Evolutionary conservation across 2,113 vertebrate species (phyloP), one percentile per base, ranked within the genome.

Genomic region (Alligator mississippiensis): DNA sequence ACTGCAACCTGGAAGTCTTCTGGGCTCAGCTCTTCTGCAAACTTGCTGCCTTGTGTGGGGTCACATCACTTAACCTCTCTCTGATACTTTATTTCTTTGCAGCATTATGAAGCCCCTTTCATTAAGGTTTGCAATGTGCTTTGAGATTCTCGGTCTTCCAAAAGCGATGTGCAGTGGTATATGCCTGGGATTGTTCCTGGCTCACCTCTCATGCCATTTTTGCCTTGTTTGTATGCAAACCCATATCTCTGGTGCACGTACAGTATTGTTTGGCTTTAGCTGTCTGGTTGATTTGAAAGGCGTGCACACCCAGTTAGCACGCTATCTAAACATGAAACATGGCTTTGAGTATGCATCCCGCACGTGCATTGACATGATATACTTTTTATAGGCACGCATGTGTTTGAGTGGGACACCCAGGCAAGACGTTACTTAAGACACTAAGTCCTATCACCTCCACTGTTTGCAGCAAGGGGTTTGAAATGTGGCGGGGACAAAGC

Each of bases 141-240:
- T 28, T 62, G 55, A 24, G n/a, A 76, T 78, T 80, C 72, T 83
- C 77, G 78, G 54, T 62, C 66, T 74, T 90, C 68, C 9, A 92
- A 72, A 15, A 57, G 34, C 24, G 24, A 21, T 94, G 77, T 87
- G 38, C 87, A 93, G 88, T 87, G 1, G 54, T 22, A 59, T 86
- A 62, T 84, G 21, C 88, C 61, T 66, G 3, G 4, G 68, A 68
- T 75, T 86, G 47, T 47, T 89, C 92, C 80, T 80, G 30, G 30
- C 84, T 9, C 3, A 22, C 63, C 82, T 61, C 70, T 90, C 54
- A 3, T 66, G 38, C 5, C 80, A 3, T 77, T 88, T 84, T 88
- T 70, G 34, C 76, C n/a, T 82, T 74, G 10, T 70, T 21, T 64
- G 12, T 63, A 57, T 85, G 38, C 55, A 88, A 89, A 68, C 1